Conservation (phyloP, 2,113 vertebrate species). For the Amphiprion ocellaris region DNA sequence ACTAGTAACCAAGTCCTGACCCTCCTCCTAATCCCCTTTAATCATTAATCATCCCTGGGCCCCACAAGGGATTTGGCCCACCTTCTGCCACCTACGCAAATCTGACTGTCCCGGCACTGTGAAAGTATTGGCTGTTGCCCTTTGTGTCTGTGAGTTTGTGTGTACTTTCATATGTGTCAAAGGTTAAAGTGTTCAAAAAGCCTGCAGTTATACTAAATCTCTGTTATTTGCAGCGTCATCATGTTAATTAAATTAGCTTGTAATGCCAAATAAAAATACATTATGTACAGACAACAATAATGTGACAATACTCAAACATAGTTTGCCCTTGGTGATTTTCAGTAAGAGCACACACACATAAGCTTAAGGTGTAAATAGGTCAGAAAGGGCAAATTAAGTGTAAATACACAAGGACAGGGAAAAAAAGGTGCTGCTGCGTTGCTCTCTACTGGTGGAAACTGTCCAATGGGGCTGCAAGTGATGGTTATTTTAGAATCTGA, state of each 20-base stretch:
- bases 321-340: neutral
- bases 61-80: constrained; percentile 79
- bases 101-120: constrained; percentile 60
- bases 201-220: no score
- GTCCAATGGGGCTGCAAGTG: neutral
- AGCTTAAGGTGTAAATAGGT: neutral
- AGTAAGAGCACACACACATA: neutral
- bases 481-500: no score
- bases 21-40: constrained; percentile 83
- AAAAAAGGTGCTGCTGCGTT: neutral
- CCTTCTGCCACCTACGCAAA: constrained; percentile 82
- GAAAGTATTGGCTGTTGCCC: constrained; percentile 39
- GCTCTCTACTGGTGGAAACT: neutral
- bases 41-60: constrained; percentile 84
- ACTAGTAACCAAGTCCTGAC: constrained; percentile 66
- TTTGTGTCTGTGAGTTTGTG: constrained; percentile 22
- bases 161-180: neutral
- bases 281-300: no score
- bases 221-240: no score
- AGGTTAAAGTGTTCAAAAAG: neutral
- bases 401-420: neutral
- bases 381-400: neutral
- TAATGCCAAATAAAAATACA: no score
- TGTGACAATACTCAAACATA: no score
- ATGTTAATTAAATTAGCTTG: neutral